phyloP scores from a whole-genome alignment of 1,140 invertebrate species.

The Cryptotermes secundus region DNA sequence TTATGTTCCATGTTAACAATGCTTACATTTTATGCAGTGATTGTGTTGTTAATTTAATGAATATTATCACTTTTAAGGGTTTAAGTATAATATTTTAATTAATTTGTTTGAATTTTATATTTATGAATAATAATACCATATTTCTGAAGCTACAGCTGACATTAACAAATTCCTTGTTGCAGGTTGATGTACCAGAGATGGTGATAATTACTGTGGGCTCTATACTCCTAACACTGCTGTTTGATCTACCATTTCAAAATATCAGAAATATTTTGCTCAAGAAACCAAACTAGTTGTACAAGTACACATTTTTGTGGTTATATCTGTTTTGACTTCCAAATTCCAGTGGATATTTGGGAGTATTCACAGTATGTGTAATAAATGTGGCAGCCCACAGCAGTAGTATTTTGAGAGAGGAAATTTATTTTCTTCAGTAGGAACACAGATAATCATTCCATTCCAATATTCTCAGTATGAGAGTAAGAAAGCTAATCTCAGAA shows the following conservation, averaged over 20 bases:
- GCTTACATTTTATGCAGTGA: too few relatives aligned
- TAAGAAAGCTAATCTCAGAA: too few relatives aligned
- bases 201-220: slow-evolving; percentile 57
- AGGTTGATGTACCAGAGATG: slow-evolving; percentile 60
- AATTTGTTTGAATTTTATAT: too few relatives aligned
- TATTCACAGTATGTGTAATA: neutral
- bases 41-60: too few relatives aligned
- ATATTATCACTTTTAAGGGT: too few relatives aligned
- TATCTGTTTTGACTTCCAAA: neutral
- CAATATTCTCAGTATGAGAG: too few relatives aligned
- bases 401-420: neutral
- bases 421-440: neutral
- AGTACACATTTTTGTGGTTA: too few relatives aligned
- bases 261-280: slow-evolving; percentile 57
- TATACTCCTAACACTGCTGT: slow-evolving; percentile 60
- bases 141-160: too few relatives aligned
- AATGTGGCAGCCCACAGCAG: neutral
- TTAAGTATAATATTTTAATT: too few relatives aligned
- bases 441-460: neutral
- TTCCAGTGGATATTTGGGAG: neutral
- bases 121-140: too few relatives aligned
- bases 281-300: neutral
- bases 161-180: slow-evolving; percentile 40
- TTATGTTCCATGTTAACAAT: too few relatives aligned
- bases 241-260: slow-evolving; percentile 68